Percentiles rank a stretch among this genome's conserved stretches.
These are phyloP conservation scores for Patella pellucida DNA, from an alignment of 2,888 invertebrate genomes.

Conservation along the genomic window DNA sequence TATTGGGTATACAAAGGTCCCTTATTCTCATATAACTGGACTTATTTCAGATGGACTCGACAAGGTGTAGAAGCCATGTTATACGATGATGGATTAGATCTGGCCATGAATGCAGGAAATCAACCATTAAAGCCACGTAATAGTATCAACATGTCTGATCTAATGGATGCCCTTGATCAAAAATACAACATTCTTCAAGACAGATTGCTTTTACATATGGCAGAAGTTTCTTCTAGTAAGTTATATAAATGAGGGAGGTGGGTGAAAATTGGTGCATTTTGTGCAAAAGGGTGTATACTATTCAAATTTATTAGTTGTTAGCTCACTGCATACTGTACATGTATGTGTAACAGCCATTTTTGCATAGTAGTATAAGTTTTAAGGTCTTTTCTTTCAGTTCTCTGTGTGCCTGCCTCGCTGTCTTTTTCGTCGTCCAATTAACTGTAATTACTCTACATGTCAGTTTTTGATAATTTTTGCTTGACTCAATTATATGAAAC, in stretches of 20 bases:
- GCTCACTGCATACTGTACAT: not conserved
- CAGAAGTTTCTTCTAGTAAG: slow-evolving; percentile 52
- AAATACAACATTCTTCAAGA: slow-evolving; percentile 60
- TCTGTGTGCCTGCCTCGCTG: too few species aligned
- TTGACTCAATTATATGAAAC: too few species aligned
- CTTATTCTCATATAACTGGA: not conserved
- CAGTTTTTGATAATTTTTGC: too few species aligned
- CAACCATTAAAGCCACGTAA: slow-evolving; percentile 37
- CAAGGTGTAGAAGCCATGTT: slow-evolving; percentile 62
- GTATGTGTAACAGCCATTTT: too few species aligned
- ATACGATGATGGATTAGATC: slow-evolving; percentile 59
- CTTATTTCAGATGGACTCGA: slow-evolving; percentile 55
- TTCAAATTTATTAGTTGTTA: not conserved
- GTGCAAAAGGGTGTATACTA: not conserved
- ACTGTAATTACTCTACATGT: too few species aligned
- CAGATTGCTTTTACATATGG: slow-evolving; percentile 59
- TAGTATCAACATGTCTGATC: slow-evolving; percentile 45
- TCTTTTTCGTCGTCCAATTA: too few species aligned
- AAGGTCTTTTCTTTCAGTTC: too few species aligned
- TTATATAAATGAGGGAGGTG: not conserved
- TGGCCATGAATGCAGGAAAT: slow-evolving; percentile 39
- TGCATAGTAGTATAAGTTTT: too few species aligned
- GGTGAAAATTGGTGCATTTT: not conserved
- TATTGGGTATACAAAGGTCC: too few species aligned
- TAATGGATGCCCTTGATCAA: slow-evolving; percentile 54